Conservation (phyloP, 2,113 vertebrate species). For the Apodemus sylvaticus region DNA sequence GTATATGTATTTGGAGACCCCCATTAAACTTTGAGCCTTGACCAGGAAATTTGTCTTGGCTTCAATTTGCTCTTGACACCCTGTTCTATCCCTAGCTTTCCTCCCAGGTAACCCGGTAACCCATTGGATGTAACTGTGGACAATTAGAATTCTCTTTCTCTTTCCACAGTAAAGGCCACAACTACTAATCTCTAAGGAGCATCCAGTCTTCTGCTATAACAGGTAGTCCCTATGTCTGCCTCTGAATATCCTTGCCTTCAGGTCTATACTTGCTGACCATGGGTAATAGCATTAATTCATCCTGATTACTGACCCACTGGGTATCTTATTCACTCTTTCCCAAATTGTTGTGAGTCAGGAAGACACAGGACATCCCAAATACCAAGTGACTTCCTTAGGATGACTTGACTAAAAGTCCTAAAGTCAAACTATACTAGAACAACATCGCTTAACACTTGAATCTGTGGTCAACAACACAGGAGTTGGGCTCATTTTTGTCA, state of each 20-base stretch:
- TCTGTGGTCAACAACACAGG: neutral
- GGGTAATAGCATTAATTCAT: neutral
- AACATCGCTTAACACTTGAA: neutral
- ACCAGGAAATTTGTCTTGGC: too few relatives aligned
- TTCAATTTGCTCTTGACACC: too few relatives aligned
- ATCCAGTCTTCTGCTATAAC: accelerated
- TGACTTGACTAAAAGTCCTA: neutral
- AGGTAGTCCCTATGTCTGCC: too few relatives aligned
- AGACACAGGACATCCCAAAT: neutral
- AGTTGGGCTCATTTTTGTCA: neutral
- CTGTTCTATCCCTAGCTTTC: too few relatives aligned
- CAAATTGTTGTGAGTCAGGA: neutral
- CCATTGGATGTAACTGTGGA: too few relatives aligned
- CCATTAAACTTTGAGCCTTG: too few relatives aligned
- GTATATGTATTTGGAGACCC: too few relatives aligned
- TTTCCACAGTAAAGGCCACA: neutral
- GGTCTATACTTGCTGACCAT: neutral
- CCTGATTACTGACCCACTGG: neutral
- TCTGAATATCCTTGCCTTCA: neutral
- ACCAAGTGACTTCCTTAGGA: neutral
- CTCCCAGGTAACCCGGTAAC: too few relatives aligned
- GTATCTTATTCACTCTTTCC: neutral
- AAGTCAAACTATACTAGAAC: neutral
- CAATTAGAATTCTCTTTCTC: neutral
- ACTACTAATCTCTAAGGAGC: neutral